Evolutionary conservation across 2,113 vertebrate genomes (phyloP).

Genomic region (Columba livia): DNA sequence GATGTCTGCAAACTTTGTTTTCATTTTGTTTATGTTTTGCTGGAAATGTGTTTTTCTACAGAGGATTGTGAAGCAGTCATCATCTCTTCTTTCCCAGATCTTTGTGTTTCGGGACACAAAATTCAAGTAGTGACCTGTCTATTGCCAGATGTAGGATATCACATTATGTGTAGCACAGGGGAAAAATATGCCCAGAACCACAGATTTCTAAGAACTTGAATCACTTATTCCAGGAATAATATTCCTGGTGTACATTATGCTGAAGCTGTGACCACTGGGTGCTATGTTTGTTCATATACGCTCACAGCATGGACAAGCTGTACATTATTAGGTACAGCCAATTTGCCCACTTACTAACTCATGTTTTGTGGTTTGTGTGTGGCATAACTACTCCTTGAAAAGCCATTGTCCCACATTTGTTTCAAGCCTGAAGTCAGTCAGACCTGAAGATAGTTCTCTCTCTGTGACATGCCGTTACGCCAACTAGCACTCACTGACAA

Average conservation of each 20-base stretch:
- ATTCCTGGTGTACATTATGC: neutral
- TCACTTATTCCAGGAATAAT: slow-evolving; percentile 57
- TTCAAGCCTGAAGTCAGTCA: neutral
- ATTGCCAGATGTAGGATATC: slow-evolving; percentile 30
- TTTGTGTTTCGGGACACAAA: neutral
- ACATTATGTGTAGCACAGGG: slow-evolving; percentile 1
- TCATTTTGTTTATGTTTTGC: slow-evolving; percentile 22
- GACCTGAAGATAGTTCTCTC: neutral
- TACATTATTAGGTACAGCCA: neutral
- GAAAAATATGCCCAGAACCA: slow-evolving; percentile 12
- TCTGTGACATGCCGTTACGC: neutral
- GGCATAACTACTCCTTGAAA: neutral
- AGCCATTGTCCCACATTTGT: neutral
- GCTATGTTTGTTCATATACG: neutral
- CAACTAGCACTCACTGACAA: neutral
- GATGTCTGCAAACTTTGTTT: slow-evolving; percentile 22
- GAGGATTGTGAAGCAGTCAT: neutral
- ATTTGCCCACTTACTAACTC: neutral
- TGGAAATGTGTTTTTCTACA: slow-evolving; percentile 7
- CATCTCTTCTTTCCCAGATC: neutral
- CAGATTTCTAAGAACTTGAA: slow-evolving; percentile 58
- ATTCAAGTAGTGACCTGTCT: neutral
- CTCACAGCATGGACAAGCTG: neutral
- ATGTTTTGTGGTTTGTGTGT: neutral
- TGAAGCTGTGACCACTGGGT: neutral